Evolutionary conservation across 2,888 invertebrate species (phyloP).

Genomic region (Syrista parreyssii): DNA sequence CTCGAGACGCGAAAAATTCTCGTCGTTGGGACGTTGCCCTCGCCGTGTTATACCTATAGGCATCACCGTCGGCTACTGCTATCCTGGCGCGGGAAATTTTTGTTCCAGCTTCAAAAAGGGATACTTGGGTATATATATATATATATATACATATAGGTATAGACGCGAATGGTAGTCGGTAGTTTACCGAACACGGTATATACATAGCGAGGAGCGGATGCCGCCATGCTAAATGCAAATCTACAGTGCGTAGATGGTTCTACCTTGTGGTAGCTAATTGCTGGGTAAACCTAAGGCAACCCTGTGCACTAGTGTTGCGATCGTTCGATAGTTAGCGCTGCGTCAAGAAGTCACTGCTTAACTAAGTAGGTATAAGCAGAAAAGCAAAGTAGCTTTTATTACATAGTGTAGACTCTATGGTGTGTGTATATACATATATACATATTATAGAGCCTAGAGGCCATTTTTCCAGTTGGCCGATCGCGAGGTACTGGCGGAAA

Average conservation of each 20-base stretch:
- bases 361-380: background rate
- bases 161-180: slow-evolving; percentile 14
- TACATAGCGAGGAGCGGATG: background rate
- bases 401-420: background rate
- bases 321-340: slow-evolving; percentile 17
- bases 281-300: slow-evolving; percentile 39
- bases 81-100: background rate
- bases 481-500: background rate
- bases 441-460: background rate
- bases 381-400: background rate
- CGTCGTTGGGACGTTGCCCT: slow-evolving; percentile 12
- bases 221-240: slow-evolving; percentile 24
- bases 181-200: background rate
- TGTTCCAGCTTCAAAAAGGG: background rate
- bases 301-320: slow-evolving; percentile 1
- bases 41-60: background rate
- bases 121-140: background rate
- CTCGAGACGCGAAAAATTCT: slow-evolving; percentile 47
- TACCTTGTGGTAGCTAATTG: slow-evolving; percentile 42
- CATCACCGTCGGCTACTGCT: slow-evolving; percentile 33
- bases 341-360: background rate
- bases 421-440: background rate
- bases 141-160: slow-evolving; percentile 16
- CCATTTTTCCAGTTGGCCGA: slow-evolving; percentile 8
- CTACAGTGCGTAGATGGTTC: slow-evolving; percentile 6